phyloP scores from a whole-genome alignment of 2,888 invertebrate species.

The Nomada ruficornis region DNA sequence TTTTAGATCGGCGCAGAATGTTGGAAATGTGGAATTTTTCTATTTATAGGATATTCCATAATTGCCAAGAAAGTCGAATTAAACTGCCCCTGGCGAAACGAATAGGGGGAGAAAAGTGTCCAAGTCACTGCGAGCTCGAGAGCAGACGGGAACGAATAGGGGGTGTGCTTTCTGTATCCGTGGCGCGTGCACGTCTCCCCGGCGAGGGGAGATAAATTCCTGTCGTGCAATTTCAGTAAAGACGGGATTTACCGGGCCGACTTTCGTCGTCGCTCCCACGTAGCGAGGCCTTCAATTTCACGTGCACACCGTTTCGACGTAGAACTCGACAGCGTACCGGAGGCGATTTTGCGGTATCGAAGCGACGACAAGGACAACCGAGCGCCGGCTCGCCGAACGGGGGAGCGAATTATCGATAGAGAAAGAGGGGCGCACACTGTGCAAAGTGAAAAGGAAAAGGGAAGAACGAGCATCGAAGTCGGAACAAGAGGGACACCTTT shows the following conservation, averaged over 20 bases:
- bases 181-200: constrained; percentile 29
- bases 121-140: not conserved
- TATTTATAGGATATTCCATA: too few relatives aligned
- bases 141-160: not conserved
- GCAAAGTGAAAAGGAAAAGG: constrained; percentile 39
- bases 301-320: constrained; percentile 54
- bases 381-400: too few relatives aligned
- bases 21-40: too few relatives aligned
- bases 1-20: too few relatives aligned
- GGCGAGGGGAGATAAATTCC: constrained; percentile 59
- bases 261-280: constrained; percentile 66
- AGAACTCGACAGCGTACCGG: constrained; percentile 51
- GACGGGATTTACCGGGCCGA: constrained; percentile 60
- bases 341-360: constrained; percentile 64
- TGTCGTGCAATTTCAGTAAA: constrained; percentile 63
- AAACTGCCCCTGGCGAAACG: too few relatives aligned
- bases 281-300: constrained; percentile 64
- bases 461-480: not conserved
- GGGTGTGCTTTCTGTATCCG: constrained; percentile 19
- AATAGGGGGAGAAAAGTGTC: too few relatives aligned
- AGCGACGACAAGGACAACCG: constrained; percentile 34
- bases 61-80: too few relatives aligned
- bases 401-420: constrained; percentile 7
- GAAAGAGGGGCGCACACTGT: constrained; percentile 31
- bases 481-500: not conserved